Evolutionary conservation across 2,113 vertebrate species (phyloP), one percentile per base, ranked within the genome.

Genomic region (Hippocampus zosterae): DNA sequence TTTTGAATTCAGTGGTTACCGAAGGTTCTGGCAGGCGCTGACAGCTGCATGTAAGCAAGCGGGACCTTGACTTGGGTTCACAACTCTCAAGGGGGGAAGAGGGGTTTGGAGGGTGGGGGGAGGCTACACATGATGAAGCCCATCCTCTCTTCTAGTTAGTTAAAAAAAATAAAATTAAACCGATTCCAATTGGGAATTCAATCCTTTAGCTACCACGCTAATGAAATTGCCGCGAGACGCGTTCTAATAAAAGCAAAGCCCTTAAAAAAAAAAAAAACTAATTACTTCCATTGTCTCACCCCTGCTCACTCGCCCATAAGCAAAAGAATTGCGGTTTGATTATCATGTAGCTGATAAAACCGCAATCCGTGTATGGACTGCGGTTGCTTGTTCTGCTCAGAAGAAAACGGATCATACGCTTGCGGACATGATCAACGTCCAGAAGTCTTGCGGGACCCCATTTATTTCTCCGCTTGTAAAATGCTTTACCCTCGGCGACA

Each of bases 21-120:
- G 76, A 71, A 72, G 76, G 74, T 79, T 89, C 81, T 84, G 79
- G 65, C 83, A 84, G 78, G 88, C 88, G 89, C 73, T 89, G 91
- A 91, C 89, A 91, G 90, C 84, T 83, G 77, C 52, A 70, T 75
- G 70, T 84, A 81, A 86, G 87, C 89, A 90, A 79, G 76, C 25
- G 52, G 78, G 75, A 42, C 63, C 63, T 65, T 10, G 23, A 65
- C 42, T 27, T 15, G 63, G 63, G 69, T 74, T 84, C 53, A 68
- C 72, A 55, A 74, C 81, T 71, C 73, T 66, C 66, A 41, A 12
- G 67, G 70, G 52, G 71, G 64, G 76, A 52, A 78, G 53, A 71
- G 52, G 68, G 46, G 53, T 5, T 48, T 2, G 27, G 29, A 0
- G 3, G 48, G 18, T 5, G 50, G 50, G 10, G 25, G 21, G 29